A percentile compares a stretch with the other conserved stretches of the same genome.
phyloP scores from a whole-genome alignment of 2,113 vertebrate genomes.

The Cottus gobio region DNA sequence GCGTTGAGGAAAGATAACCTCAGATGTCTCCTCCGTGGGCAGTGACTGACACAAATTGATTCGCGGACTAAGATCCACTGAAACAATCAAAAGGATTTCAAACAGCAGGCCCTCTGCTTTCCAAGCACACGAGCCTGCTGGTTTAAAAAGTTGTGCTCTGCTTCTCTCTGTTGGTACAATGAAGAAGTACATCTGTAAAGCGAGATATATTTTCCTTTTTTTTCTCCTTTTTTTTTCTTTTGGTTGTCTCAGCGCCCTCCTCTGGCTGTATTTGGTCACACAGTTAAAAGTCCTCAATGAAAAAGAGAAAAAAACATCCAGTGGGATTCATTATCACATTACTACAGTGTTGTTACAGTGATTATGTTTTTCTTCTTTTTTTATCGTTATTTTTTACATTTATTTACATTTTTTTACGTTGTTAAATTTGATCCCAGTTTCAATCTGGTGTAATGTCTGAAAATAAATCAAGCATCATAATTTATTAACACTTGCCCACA shows the following conservation, averaged over 20 bases:
- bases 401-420: too few relatives aligned
- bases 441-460: conserved; percentile 3
- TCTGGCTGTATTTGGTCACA: conserved; percentile 46
- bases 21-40: conserved; percentile 3
- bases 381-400: neutral
- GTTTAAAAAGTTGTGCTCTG: conserved; percentile 48
- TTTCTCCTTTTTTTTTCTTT: neutral
- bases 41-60: conserved; percentile 28
- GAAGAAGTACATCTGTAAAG: neutral
- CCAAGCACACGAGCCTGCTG: neutral
- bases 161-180: conserved; percentile 67
- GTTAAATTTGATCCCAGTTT: neutral
- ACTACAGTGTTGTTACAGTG: neutral
- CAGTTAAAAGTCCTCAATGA: neutral
- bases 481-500: conserved; percentile 30
- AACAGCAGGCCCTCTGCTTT: neutral
- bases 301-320: neutral
- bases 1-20: conserved; percentile 18
- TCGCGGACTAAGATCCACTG: neutral
- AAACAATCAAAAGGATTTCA: neutral
- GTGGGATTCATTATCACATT: neutral
- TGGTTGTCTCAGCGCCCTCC: conserved; percentile 62
- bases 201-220: rapidly evolving
- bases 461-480: conserved; percentile 43
- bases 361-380: too few relatives aligned